These are phyloP conservation scores for Stegastes partitus DNA, from an alignment of 2,113 vertebrate genomes.

Conservation along the genomic window DNA sequence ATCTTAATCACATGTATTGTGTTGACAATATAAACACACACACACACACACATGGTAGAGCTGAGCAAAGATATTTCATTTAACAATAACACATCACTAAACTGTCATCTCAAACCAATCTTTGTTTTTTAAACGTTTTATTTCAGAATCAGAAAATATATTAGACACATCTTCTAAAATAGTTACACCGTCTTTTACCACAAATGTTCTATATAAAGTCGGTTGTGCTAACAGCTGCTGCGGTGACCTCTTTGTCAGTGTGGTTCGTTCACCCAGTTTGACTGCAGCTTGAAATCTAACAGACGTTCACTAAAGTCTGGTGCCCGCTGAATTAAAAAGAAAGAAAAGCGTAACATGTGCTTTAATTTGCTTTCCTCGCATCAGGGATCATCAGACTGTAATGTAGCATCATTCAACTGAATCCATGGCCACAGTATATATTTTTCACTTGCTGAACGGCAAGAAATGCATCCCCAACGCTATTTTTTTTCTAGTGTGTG, in stretches of 20 bases:
- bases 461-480: neutral
- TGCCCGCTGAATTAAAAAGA: neutral
- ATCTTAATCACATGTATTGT: constrained; percentile 36
- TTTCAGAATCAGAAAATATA: constrained; percentile 60
- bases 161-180: constrained; percentile 46
- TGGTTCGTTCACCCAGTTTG: neutral
- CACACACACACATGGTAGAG: neutral
- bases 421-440: neutral
- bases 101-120: constrained; percentile 34
- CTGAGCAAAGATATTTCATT: neutral
- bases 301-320: neutral
- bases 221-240: constrained; percentile 14
- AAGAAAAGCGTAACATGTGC: neutral
- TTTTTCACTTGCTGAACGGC: constrained; percentile 11
- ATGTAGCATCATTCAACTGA: too few relatives aligned
- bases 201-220: constrained; percentile 16
- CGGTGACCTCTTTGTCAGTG: neutral
- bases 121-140: constrained; percentile 52
- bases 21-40: constrained; percentile 48
- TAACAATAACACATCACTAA: constrained; percentile 26
- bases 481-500: neutral
- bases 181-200: constrained; percentile 23
- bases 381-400: neutral
- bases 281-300: constrained; percentile 1
- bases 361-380: constrained; percentile 7